Evolutionary conservation across 2,113 vertebrate species (phyloP).

Genomic region (Jaculus jaculus): DNA sequence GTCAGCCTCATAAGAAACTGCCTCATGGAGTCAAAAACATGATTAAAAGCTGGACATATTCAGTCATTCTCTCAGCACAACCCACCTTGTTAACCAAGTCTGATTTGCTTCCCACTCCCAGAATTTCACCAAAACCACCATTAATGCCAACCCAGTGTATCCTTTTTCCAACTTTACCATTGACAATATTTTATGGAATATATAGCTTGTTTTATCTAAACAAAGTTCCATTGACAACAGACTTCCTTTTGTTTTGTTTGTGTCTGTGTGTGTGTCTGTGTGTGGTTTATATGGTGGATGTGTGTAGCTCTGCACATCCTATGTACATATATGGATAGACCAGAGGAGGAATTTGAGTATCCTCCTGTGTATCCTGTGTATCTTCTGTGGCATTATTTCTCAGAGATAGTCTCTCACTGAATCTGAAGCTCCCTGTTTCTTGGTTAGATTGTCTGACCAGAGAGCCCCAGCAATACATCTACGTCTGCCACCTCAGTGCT

Average conservation of each 20-base stretch:
- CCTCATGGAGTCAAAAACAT: neutral
- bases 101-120: neutral
- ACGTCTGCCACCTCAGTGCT: too few relatives aligned
- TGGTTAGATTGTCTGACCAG: too few relatives aligned
- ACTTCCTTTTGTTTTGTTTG: neutral
- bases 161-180: neutral
- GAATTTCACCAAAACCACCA: neutral
- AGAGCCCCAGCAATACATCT: too few relatives aligned
- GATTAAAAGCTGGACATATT: neutral
- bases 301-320: too few relatives aligned
- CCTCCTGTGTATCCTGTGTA: too few relatives aligned
- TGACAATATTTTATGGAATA: neutral
- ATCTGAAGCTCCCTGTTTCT: too few relatives aligned
- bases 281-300: too few relatives aligned
- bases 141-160: neutral
- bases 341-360: too few relatives aligned
- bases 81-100: neutral
- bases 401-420: too few relatives aligned
- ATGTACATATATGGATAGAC: too few relatives aligned
- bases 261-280: too few relatives aligned
- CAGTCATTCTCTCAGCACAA: neutral
- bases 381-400: too few relatives aligned
- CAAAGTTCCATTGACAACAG: neutral
- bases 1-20: neutral
- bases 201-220: neutral